Evolutionary conservation across 2,888 invertebrate genomes (phyloP).

Genomic region (Chalcis sispes): DNA sequence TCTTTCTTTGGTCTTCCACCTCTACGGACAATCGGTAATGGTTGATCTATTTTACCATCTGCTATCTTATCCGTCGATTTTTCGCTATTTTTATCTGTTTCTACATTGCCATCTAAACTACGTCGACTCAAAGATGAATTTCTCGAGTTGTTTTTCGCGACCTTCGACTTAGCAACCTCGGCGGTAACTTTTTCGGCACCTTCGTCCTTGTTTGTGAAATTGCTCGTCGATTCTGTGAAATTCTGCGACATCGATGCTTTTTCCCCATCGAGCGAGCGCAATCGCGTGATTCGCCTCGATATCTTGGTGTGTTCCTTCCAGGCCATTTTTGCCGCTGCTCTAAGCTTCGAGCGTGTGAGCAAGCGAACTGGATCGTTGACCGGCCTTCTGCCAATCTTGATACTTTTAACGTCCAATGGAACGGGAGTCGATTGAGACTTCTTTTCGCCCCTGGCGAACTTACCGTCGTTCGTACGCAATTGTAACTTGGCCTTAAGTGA

Average conservation of each 20-base stretch:
- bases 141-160: conserved; percentile 51
- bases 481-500: conserved; percentile 69
- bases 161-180: conserved; percentile 42
- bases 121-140: conserved; percentile 49
- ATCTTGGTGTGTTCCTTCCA: conserved; percentile 53
- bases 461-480: conserved; percentile 70
- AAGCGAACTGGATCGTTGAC: conserved; percentile 53
- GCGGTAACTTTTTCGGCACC: conserved; percentile 5
- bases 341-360: conserved; percentile 62
- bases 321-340: conserved; percentile 51
- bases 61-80: not conserved
- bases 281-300: conserved; percentile 42
- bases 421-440: not conserved
- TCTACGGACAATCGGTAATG: conserved; percentile 29
- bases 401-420: conserved; percentile 31
- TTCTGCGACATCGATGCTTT: too few relatives aligned
- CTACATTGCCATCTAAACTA: conserved; percentile 36
- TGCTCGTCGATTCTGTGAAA: conserved; percentile 35
- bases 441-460: conserved; percentile 63
- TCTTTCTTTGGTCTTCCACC: conserved; percentile 59
- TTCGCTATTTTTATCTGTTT: conserved; percentile 32
- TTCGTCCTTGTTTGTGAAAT: conserved; percentile 39
- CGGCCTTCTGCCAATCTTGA: conserved; percentile 26
- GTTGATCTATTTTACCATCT: conserved; percentile 1
- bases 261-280: conserved; percentile 41